A percentile compares a stretch with the other conserved stretches of the same genome.
Evolutionary conservation across 2,797 vertebrate genomes (phyloP).

Genomic region (Clarias platycephalus): DNA sequence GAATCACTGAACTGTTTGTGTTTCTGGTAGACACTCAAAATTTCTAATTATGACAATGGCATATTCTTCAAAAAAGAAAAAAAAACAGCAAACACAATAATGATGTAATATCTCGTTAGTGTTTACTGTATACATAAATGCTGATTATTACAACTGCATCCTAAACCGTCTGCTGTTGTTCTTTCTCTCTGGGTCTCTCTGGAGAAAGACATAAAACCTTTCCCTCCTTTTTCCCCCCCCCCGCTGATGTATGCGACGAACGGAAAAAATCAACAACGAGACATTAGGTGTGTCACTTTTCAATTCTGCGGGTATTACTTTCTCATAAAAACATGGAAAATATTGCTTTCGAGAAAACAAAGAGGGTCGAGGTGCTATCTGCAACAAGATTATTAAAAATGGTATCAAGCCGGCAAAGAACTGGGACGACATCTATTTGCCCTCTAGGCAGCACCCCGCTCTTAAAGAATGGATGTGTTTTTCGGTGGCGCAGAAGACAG

Average conservation of each 20-base stretch:
- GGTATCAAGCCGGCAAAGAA: constrained; percentile 56
- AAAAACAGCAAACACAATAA: not conserved
- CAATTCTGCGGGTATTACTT: constrained; percentile 65
- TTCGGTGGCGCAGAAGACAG: constrained; percentile 62
- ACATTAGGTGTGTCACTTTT: constrained; percentile 58
- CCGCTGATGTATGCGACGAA: constrained; percentile 11
- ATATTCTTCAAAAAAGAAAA: not conserved
- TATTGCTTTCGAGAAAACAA: constrained; percentile 62
- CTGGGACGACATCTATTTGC: constrained; percentile 65
- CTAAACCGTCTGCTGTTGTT: not conserved
- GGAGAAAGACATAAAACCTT: not conserved
- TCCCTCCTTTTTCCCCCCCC: not conserved
- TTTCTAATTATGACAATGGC: not conserved
- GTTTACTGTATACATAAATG: not conserved
- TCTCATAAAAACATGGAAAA: constrained; percentile 63
- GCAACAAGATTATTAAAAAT: constrained; percentile 70
- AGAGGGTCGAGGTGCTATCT: constrained; percentile 53
- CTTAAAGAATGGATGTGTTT: constrained; percentile 66
- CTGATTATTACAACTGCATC: not conserved
- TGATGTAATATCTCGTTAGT: not conserved
- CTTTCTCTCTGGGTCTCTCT: not conserved
- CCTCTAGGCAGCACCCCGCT: constrained; percentile 63
- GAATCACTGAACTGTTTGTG: not conserved
- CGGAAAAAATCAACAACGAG: constrained; percentile 63
- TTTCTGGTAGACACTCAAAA: not conserved